Percentiles rank a stretch among this genome's conserved stretches.
Evolutionary conservation across 2,113 vertebrate species (phyloP).

Genomic region (Vombatus ursinus): DNA sequence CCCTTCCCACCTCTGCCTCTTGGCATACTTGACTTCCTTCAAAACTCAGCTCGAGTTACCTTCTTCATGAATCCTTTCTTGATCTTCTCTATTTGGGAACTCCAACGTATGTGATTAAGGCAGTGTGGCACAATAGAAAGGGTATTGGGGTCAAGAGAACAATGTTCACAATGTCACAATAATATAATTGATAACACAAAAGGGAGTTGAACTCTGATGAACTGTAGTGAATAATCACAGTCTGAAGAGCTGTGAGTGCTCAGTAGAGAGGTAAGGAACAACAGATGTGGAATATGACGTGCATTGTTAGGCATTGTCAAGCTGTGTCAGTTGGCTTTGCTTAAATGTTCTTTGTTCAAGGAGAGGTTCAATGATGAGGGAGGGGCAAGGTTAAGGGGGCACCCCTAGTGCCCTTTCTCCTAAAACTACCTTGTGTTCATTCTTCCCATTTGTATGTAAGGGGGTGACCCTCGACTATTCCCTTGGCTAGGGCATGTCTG

Average conservation of each 20-base stretch:
- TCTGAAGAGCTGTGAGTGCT: background rate
- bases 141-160: background rate
- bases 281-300: background rate
- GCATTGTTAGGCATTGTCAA: background rate
- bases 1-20: background rate
- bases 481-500: background rate
- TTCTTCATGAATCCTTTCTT: background rate
- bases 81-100: background rate
- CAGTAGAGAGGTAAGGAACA: background rate
- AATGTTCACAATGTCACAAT: background rate
- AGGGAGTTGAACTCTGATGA: background rate
- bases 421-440: background rate
- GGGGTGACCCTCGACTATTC: background rate
- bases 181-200: background rate
- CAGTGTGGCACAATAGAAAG: background rate
- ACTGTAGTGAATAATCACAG: background rate
- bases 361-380: background rate
- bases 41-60: background rate
- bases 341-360: background rate
- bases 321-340: background rate
- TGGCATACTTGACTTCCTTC: background rate
- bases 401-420: background rate
- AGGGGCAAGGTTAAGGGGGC: background rate
- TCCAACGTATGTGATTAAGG: background rate
- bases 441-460: background rate